These are phyloP conservation scores for Pseudococcus longispinus DNA, from an alignment of 2,888 invertebrate species.

Conservation along the genomic window DNA sequence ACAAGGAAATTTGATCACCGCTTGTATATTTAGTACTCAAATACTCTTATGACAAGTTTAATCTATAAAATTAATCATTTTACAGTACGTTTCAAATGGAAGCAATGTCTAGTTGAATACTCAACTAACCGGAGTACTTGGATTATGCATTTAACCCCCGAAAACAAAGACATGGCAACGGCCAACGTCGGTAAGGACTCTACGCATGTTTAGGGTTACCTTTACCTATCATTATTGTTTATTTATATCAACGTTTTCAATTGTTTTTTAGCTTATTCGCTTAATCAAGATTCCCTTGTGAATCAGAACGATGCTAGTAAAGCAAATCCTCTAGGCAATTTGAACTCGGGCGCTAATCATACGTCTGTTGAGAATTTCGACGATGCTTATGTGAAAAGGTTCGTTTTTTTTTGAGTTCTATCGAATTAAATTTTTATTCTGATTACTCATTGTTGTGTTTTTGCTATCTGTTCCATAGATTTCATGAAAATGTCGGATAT, in stretches of 20 bases:
- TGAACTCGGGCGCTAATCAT: neutral
- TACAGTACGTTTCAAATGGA: neutral
- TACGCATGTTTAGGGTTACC: neutral
- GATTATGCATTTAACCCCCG: slow-evolving; percentile 24
- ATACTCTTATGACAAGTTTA: neutral
- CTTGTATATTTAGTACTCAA: neutral
- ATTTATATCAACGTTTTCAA: neutral
- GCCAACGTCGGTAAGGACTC: slow-evolving; percentile 15
- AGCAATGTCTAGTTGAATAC: neutral
- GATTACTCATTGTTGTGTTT: neutral
- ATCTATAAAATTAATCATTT: neutral
- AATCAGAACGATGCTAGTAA: neutral
- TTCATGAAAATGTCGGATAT: slow-evolving; percentile 45
- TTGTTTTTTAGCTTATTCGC: neutral
- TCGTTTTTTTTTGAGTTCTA: neutral
- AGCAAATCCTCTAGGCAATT: neutral
- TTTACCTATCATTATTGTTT: neutral
- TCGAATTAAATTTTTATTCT: too few relatives aligned
- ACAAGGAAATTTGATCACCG: neutral
- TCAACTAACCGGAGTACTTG: neutral
- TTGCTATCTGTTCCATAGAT: neutral
- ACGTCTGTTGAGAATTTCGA: neutral
- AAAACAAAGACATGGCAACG: slow-evolving; percentile 16
- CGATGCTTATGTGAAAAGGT: slow-evolving; percentile 37
- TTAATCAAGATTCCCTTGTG: neutral